A percentile compares a stretch with the other conserved stretches of the same genome.
These are phyloP conservation scores for Thereuonema tuberculata DNA, from an alignment of 1,140 invertebrate species.

Conservation along the genomic window DNA sequence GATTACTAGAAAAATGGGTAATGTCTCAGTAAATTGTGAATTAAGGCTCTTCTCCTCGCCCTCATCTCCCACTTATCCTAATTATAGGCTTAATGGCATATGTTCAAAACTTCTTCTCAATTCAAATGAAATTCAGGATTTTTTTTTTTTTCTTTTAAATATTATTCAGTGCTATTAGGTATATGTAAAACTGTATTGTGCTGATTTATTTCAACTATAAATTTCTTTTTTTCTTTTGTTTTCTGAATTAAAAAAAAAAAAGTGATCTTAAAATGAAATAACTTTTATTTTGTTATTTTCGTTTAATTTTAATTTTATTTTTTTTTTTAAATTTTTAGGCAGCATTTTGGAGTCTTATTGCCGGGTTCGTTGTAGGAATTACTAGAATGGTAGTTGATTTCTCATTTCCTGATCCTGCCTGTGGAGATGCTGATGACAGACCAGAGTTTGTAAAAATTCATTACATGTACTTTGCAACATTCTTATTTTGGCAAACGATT, in stretches of 20 bases:
- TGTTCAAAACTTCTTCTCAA: background rate
- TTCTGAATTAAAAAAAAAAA: background rate
- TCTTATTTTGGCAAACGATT: slow-evolving; percentile 22
- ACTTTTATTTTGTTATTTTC: background rate
- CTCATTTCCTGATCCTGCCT: slow-evolving; percentile 22
- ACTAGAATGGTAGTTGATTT: slow-evolving; percentile 27
- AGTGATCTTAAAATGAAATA: background rate
- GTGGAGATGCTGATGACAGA: slow-evolving; percentile 24
- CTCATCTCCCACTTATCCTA: no score
- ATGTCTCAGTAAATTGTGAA: no score
- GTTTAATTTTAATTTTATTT: background rate
- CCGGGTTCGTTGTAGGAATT: slow-evolving; percentile 28
- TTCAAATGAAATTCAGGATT: background rate
- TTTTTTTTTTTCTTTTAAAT: background rate
- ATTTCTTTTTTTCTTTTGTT: background rate
- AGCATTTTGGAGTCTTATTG: slow-evolving; percentile 33
- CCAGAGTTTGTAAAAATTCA: slow-evolving; percentile 30
- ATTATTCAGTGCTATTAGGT: no score
- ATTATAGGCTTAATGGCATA: background rate
- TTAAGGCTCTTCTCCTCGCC: no score
- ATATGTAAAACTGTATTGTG: no score
- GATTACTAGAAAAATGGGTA: no score
- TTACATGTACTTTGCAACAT: slow-evolving; percentile 35
- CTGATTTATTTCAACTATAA: no score
- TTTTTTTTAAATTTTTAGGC: no score